phyloP scores from a whole-genome alignment of 1,140 invertebrate genomes.

The Brachionus manjavacas region DNA sequence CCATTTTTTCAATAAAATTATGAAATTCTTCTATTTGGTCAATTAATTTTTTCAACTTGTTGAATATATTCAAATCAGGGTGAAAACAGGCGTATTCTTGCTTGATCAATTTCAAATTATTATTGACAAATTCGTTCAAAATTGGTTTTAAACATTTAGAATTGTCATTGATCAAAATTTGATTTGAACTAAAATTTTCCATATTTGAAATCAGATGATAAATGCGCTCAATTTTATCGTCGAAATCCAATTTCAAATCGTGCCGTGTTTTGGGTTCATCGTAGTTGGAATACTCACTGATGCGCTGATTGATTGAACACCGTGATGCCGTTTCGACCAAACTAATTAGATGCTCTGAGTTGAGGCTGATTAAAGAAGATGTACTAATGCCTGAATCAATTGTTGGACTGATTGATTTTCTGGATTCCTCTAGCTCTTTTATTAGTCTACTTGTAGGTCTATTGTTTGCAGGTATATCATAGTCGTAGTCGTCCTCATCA shows the following conservation, averaged over 20 bases:
- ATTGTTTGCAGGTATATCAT: conserved; percentile 28
- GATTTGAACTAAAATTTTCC: conserved; percentile 24
- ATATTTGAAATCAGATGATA: background rate
- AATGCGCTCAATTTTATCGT: background rate
- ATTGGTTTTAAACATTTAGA: background rate
- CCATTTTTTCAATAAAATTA: background rate
- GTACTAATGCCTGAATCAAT: conserved; percentile 40
- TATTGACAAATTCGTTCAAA: background rate
- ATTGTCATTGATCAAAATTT: conserved; percentile 21
- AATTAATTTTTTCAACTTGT: background rate
- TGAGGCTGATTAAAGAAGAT: conserved; percentile 13
- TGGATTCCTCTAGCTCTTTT: background rate
- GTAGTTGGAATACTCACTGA: background rate
- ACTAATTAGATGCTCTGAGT: background rate
- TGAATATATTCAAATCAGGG: conserved; percentile 36
- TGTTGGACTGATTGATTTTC: conserved; percentile 39
- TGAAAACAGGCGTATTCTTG: conserved; percentile 23
- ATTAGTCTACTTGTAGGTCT: background rate
- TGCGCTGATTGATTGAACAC: background rate
- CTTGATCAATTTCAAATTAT: background rate
- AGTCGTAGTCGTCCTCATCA: conserved; percentile 30
- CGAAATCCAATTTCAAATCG: background rate
- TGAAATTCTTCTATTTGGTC: background rate
- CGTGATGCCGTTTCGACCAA: background rate
- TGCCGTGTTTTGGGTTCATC: background rate